phyloP scores from a whole-genome alignment of 2,888 invertebrate genomes.

The Deilephila porcellus region DNA sequence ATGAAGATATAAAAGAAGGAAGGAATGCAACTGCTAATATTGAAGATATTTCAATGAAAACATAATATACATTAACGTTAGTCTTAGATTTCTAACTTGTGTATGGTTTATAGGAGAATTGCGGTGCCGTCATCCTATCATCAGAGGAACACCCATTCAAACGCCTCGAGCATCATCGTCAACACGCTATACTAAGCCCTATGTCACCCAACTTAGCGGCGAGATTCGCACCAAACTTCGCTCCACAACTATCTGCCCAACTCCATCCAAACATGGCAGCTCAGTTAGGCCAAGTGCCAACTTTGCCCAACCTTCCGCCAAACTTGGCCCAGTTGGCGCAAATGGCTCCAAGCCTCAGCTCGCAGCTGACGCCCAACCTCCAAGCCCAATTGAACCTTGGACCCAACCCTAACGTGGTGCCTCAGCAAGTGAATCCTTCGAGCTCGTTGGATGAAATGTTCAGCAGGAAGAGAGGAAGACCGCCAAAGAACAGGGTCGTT shows the following conservation, averaged over 20 bases:
- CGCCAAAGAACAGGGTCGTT: constrained; percentile 97
- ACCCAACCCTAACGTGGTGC: constrained; percentile 67
- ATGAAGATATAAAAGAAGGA: too few species aligned
- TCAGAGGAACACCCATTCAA: constrained; percentile 91
- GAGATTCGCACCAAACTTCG: constrained; percentile 84
- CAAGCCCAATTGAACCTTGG: constrained; percentile 77
- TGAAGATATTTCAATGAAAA: too few species aligned
- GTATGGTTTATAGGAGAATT: constrained; percentile 87
- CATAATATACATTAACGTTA: too few species aligned
- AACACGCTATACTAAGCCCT: constrained; percentile 90
- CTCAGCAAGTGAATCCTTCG: constrained; percentile 79
- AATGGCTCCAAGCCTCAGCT: constrained; percentile 76
- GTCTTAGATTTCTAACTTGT: not conserved
- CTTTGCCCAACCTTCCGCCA: constrained; percentile 69
- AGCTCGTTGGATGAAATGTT: constrained; percentile 96
- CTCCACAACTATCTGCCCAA: constrained; percentile 77
- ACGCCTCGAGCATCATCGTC: constrained; percentile 93
- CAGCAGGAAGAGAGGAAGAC: constrained; percentile 95
- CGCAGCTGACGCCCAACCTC: constrained; percentile 74
- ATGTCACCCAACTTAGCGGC: constrained; percentile 84
- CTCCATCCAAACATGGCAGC: constrained; percentile 81
- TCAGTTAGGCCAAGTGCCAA: constrained; percentile 76
- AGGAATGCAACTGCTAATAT: too few species aligned
- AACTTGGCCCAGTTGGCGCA: constrained; percentile 78
- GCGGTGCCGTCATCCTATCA: constrained; percentile 90